Evolutionary conservation across 2,888 invertebrate species (phyloP).

Genomic region (Gastrophysa polygoni): DNA sequence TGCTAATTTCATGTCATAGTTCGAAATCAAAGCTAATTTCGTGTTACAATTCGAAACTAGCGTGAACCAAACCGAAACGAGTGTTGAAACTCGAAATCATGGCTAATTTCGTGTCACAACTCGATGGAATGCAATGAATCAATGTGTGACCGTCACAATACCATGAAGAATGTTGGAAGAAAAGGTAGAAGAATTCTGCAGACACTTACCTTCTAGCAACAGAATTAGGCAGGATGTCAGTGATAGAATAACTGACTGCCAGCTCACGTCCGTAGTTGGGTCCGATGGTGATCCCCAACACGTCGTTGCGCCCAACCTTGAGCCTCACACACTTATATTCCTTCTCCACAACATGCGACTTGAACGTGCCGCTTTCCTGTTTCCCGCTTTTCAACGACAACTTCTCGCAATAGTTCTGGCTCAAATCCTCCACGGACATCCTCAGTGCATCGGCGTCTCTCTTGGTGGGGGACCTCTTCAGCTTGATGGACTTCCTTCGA

Average conservation of each 20-base stretch:
- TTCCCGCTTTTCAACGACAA: slow-evolving; percentile 11
- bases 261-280: slow-evolving; percentile 38
- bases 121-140: no score
- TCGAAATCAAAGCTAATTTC: no score
- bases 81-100: no score
- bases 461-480: slow-evolving; percentile 35
- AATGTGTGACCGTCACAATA: no score
- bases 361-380: slow-evolving; percentile 16
- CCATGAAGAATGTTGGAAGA: no score
- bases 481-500: slow-evolving; percentile 34
- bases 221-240: slow-evolving; percentile 60
- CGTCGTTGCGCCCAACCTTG: slow-evolving; percentile 40
- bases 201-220: slow-evolving; percentile 59
- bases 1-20: no score
- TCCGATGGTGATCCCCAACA: slow-evolving; percentile 46
- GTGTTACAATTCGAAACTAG: no score
- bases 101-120: no score
- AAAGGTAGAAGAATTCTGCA: no score
- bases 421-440: slow-evolving; percentile 42
- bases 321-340: slow-evolving; percentile 52
- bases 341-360: slow-evolving; percentile 37
- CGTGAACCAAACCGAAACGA: no score
- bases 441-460: slow-evolving; percentile 34
- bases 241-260: slow-evolving; percentile 57
- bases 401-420: slow-evolving; percentile 37